Base-by-base conservation (phyloP, 2,888 invertebrate species). In the Cheilosia urbana region DNA sequence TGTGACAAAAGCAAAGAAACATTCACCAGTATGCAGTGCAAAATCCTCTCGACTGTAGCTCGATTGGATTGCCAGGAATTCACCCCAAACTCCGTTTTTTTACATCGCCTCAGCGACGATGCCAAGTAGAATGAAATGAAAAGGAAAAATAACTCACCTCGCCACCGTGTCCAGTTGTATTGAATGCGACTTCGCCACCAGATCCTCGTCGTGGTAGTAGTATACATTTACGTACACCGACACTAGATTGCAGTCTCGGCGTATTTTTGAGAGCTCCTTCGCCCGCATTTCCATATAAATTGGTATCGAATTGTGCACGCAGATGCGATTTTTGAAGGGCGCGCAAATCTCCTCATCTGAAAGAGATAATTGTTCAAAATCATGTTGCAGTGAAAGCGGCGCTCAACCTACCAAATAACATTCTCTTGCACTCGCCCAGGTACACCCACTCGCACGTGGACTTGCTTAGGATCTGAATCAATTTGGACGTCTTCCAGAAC, bases 211-310 rank as follows among this genome's bases (percentile, higher is more conserved):
- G 58, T 92, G 89, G 55, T 88, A 92, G 80, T 90, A 92, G 82
- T 92, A 92, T 0, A 92, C 89, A 77, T 92, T 92, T 17, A 92
- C 90, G 68, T 92, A 92, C 47, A 91, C 87, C 3, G 92, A 91
- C 11, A 91, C 87, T n/a, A 92, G 78, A 58, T 90, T 90, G 62
- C 90, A 90, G 55, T 91, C 91, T 0, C 92, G 89, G 45, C 88
- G 88, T 62, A 90, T 89, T 40, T 90, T 89, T 0, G 90, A 89
- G 63, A 91, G 63, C 45, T 90, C 88, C 51, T 88, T 89, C 11
- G 91, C 89, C 2, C 92, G 90, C 90, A 92, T 90, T 88, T 92
- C 92, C 40, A 92, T 58, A 78, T 92, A 92, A 34, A 92, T 89
- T 17, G 92, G 92, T 53, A 90, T 91, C 0, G 90, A 90, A 68